These are phyloP conservation scores for Phenganax subtilis DNA, from an alignment of 92 coral and sea anemone species.

Conservation along the genomic window DNA sequence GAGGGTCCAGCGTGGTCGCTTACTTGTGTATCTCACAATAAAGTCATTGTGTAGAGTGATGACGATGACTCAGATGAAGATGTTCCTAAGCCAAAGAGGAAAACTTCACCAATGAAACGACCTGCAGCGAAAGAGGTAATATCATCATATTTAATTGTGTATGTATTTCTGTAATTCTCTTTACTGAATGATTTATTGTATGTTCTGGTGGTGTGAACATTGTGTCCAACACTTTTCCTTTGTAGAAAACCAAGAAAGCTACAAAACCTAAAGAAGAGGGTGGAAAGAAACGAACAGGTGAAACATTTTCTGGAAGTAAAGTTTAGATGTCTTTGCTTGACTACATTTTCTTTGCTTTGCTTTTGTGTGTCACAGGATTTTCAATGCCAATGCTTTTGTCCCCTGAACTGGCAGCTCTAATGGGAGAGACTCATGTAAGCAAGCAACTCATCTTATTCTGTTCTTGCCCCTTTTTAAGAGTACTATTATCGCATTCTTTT, in stretches of 20 bases:
- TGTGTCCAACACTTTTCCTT: no score
- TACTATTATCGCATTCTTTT: neutral
- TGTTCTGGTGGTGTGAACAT: conserved; percentile 22
- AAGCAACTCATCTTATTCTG: neutral
- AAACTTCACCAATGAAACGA: conserved; percentile 1
- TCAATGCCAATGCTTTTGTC: conserved; percentile 62
- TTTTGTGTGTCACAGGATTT: conserved; percentile 48
- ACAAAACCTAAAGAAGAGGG: conserved; percentile 32
- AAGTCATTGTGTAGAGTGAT: neutral
- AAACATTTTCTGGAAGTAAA: neutral
- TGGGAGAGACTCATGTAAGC: conserved; percentile 73
- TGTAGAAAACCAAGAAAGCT: conserved; percentile 33
- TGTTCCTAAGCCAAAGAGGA: conserved; percentile 1
- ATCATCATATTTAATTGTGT: neutral
- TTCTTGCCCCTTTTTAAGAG: neutral
- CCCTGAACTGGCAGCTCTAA: conserved; percentile 66
- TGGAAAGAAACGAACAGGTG: conserved; percentile 41
- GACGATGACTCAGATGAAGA: conserved; percentile 6
- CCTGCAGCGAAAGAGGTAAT: neutral
- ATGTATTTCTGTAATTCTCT: neutral
- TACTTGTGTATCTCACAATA: no score
- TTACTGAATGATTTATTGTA: neutral
- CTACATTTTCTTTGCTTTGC: neutral
- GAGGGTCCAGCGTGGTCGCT: no score
- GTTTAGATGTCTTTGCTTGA: neutral